Percentiles rank a stretch among this genome's conserved stretches.
Conservation (phyloP, 2,888 invertebrate genomes). For the Eulithis prunata region DNA sequence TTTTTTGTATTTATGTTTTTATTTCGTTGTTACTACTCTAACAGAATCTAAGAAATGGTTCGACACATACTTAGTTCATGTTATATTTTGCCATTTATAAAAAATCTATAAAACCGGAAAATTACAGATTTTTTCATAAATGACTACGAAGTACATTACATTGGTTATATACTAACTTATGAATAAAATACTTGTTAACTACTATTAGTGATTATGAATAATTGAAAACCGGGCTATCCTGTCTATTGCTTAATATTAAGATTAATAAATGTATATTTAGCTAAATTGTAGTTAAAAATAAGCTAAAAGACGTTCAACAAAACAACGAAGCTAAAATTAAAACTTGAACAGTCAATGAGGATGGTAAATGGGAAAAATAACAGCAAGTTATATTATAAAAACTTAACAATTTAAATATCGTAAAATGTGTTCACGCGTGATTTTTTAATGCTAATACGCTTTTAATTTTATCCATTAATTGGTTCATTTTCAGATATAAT, state of each 20-base stretch:
- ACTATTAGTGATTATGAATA: constrained; percentile 71
- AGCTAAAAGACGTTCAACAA: constrained; percentile 64
- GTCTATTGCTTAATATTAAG: constrained; percentile 78
- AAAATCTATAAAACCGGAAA: constrained; percentile 24
- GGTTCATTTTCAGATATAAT: background rate
- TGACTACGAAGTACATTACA: constrained; percentile 75
- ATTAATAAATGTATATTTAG: constrained; percentile 79
- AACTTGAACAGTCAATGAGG: constrained; percentile 79
- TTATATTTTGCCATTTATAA: constrained; percentile 62
- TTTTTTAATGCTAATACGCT: constrained; percentile 42
- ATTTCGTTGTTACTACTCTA: constrained; percentile 79
- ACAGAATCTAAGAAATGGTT: constrained; percentile 58
- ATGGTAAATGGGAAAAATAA: constrained; percentile 78
- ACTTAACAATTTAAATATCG: constrained; percentile 69
- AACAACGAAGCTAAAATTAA: constrained; percentile 69
- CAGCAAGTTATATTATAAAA: constrained; percentile 76
- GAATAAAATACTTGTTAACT: constrained; percentile 68
- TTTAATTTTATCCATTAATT: constrained; percentile 7
- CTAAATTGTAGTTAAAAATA: constrained; percentile 72
- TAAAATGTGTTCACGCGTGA: constrained; percentile 38
- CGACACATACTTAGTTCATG: constrained; percentile 52
- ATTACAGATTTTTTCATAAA: constrained; percentile 47
- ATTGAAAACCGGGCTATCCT: constrained; percentile 85
- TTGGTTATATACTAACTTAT: constrained; percentile 80
- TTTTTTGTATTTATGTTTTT: constrained; percentile 76